phyloP scores from a whole-genome alignment of 1,140 invertebrate genomes.

The Ruditapes philippinarum region DNA sequence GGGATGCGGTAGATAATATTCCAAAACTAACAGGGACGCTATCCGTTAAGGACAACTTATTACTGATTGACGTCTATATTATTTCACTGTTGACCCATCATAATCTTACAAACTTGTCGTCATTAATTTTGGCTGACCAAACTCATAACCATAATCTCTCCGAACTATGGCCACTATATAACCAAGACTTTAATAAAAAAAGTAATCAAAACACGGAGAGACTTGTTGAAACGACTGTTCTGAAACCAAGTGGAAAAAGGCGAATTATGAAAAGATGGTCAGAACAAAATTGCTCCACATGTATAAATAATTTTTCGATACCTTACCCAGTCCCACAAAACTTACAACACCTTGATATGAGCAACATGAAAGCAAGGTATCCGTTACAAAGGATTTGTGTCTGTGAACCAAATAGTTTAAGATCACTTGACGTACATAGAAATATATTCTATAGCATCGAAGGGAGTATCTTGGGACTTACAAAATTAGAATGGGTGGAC shows the following conservation, averaged over 20 bases:
- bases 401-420: conserved; percentile 3
- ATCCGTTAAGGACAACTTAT: neutral
- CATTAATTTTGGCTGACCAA: neutral
- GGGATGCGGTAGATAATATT: neutral
- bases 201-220: too few species aligned
- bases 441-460: neutral
- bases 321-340: neutral
- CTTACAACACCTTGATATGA: neutral
- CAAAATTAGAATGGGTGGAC: neutral
- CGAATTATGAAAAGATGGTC: too few species aligned
- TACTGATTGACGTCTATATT: neutral
- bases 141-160: neutral
- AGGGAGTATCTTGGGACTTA: neutral
- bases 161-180: too few species aligned
- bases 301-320: too few species aligned
- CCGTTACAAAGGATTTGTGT: neutral
- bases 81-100: neutral
- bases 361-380: neutral
- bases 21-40: neutral
- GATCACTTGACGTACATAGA: neutral
- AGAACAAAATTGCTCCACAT: too few species aligned
- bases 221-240: too few species aligned
- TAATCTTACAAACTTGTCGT: neutral
- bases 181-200: too few species aligned
- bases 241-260: too few species aligned